phyloP scores from a whole-genome alignment of 2,888 invertebrate species.

The Hymenopus coronatus region DNA sequence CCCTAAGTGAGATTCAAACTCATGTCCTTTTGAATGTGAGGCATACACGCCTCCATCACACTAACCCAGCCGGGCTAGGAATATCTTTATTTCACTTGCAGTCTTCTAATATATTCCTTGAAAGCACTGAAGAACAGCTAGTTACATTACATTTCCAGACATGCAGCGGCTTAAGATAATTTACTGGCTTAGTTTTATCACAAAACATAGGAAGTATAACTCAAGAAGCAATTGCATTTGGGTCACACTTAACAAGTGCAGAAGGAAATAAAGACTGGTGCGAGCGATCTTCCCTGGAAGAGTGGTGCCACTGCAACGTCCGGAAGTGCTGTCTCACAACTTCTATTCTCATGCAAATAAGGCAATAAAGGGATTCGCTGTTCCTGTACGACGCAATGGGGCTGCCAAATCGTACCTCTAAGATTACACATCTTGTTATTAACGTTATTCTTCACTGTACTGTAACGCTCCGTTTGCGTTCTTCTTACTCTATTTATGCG shows the following conservation, averaged over 20 bases:
- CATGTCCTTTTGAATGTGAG: too few species aligned
- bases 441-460: not conserved
- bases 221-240: not conserved
- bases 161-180: too few species aligned
- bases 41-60: too few species aligned
- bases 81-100: too few species aligned
- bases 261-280: not conserved
- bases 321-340: not conserved
- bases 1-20: too few species aligned
- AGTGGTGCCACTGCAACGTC: not conserved
- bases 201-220: too few species aligned
- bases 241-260: not conserved
- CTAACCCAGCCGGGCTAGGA: too few species aligned
- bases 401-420: not conserved
- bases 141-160: too few species aligned
- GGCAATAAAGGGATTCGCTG: not conserved
- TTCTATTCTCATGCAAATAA: not conserved
- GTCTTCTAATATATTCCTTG: too few species aligned
- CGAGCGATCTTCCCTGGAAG: not conserved
- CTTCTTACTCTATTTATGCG: not conserved
- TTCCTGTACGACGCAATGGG: not conserved
- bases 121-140: too few species aligned
- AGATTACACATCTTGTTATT: not conserved
- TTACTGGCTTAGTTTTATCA: too few species aligned
- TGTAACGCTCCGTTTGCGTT: not conserved